These are phyloP conservation scores for Lasiurus cinereus DNA, from an alignment of 2,113 vertebrate species.

Conservation along the genomic window DNA sequence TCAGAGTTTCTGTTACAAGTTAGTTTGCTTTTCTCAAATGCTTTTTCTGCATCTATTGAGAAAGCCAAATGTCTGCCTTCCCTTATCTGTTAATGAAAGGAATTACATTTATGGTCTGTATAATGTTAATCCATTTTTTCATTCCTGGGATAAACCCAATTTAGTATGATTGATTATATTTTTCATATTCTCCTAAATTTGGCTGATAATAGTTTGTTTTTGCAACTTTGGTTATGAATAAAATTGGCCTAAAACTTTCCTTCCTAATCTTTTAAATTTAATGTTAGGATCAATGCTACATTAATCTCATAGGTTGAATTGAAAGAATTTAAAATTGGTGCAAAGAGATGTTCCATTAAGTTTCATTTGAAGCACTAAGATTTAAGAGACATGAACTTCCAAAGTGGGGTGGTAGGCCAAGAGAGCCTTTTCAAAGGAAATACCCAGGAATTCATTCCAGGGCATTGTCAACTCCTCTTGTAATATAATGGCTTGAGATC, in stretches of 20 bases:
- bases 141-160: not conserved
- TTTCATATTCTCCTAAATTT: slow-evolving; percentile 21
- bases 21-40: slow-evolving; percentile 7
- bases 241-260: not conserved
- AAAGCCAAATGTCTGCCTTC: not conserved
- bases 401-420: not conserved
- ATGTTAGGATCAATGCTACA: slow-evolving; percentile 34
- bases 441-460: not conserved
- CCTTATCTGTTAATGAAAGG: slow-evolving; percentile 5
- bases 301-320: slow-evolving; percentile 5
- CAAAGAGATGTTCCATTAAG: slow-evolving; percentile 3
- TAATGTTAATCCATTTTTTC: not conserved
- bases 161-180: not conserved
- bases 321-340: not conserved
- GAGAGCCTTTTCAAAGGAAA: slow-evolving; percentile 4
- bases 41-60: not conserved
- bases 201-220: not conserved
- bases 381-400: not conserved
- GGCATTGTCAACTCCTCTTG: not conserved
- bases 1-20: slow-evolving; percentile 25
- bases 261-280: slow-evolving; percentile 4
- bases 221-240: slow-evolving; percentile 35
- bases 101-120: slow-evolving; percentile 14
- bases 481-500: not conserved
- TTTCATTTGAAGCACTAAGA: not conserved